Percentiles rank a stretch among this genome's conserved stretches.
Evolutionary conservation across 2,888 invertebrate species (phyloP).

Genomic region (Elysia crispata): DNA sequence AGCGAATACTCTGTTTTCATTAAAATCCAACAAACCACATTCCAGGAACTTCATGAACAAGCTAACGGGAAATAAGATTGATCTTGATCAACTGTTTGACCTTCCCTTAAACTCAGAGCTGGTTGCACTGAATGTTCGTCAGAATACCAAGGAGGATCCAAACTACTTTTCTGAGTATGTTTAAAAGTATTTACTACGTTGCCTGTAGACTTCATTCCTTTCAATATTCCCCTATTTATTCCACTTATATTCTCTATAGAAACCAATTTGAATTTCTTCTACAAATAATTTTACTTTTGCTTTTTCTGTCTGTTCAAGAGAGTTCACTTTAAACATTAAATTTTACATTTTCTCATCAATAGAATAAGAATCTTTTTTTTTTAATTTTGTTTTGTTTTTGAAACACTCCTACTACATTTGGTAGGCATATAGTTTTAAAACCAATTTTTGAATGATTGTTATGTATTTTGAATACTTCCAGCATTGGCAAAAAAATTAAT

Average conservation of each 20-base stretch:
- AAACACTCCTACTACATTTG: too few relatives aligned
- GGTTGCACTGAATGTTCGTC: not conserved
- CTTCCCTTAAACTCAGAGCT: conserved; percentile 44
- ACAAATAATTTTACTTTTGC: not conserved
- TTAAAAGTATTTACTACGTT: not conserved
- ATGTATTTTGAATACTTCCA: too few relatives aligned
- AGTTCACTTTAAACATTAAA: not conserved
- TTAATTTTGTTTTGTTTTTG: too few relatives aligned
- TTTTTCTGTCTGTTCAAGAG: not conserved
- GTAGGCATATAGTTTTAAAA: too few relatives aligned
- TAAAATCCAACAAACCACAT: not conserved
- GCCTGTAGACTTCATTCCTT: not conserved
- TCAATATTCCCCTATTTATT: not conserved
- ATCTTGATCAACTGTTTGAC: conserved; percentile 47
- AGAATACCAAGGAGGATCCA: conserved; percentile 38
- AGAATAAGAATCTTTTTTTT: too few relatives aligned
- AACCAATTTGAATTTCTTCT: not conserved
- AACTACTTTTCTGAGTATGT: conserved; percentile 48
- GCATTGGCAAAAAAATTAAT: too few relatives aligned
- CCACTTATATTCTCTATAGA: not conserved
- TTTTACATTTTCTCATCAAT: not conserved
- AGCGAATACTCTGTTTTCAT: too few relatives aligned
- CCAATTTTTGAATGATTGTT: too few relatives aligned
- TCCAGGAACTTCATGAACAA: conserved; percentile 46
- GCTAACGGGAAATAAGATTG: conserved; percentile 37